These are phyloP conservation scores for Eristalinus sepulchralis DNA, from an alignment of 2,888 invertebrate genomes.

Conservation along the genomic window DNA sequence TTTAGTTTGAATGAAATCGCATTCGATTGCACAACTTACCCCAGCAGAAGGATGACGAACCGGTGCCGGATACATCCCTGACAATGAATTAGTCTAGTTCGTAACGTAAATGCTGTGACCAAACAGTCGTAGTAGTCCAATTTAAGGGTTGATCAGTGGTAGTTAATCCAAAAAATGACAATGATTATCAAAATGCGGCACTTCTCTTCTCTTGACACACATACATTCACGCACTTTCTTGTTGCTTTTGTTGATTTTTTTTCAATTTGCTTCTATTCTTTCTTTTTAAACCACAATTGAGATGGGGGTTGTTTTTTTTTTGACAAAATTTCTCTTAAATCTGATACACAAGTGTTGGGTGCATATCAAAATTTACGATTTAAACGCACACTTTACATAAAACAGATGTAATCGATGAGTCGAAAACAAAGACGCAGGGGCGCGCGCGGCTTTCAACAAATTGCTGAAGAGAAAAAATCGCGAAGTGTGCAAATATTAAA, in stretches of 20 bases:
- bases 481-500: constrained; percentile 31
- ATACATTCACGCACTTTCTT: not conserved
- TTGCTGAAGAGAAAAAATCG: constrained; percentile 55
- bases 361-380: constrained; percentile 5
- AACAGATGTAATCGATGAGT: constrained; percentile 34
- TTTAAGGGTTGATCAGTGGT: not conserved
- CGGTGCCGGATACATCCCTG: constrained; percentile 80
- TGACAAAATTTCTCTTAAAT: not conserved
- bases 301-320: not conserved
- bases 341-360: constrained; percentile 6
- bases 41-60: constrained; percentile 81
- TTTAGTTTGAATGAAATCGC: not conserved
- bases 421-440: constrained; percentile 1
- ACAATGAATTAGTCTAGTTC: constrained; percentile 33
- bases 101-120: not conserved
- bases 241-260: not conserved
- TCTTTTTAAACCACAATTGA: constrained; percentile 29
- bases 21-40: constrained; percentile 76
- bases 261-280: not conserved
- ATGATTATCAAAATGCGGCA: constrained; percentile 29
- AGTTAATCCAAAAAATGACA: constrained; percentile 36
- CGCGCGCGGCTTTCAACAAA: constrained; percentile 1
- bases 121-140: not conserved
- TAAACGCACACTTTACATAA: constrained; percentile 46
- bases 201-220: not conserved